Percentiles rank a stretch among this genome's conserved stretches.
phyloP scores from a whole-genome alignment of 2,113 vertebrate species.

The Perccottus glenii region DNA sequence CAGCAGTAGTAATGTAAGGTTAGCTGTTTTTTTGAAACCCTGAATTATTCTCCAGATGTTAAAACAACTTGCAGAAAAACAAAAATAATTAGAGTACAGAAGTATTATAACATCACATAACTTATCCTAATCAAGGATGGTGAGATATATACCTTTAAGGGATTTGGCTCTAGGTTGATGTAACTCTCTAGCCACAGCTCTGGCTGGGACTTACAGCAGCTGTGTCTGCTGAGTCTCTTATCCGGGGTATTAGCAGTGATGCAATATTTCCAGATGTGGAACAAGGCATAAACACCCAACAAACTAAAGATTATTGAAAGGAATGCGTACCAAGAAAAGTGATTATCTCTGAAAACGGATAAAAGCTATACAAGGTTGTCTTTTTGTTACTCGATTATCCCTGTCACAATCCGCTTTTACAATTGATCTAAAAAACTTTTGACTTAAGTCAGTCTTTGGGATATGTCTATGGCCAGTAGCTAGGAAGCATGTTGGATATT shows the following conservation, averaged over 20 bases:
- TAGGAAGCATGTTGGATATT: constrained; percentile 25
- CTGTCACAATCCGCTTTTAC: no score
- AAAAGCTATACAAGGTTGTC: no score
- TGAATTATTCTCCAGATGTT: background rate
- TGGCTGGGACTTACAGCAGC: constrained; percentile 47
- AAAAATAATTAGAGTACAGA: background rate
- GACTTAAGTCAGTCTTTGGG: no score
- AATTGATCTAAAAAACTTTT: no score
- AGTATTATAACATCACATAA: background rate
- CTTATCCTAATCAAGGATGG: background rate
- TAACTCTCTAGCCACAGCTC: constrained; percentile 13
- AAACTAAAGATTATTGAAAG: background rate
- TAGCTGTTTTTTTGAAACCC: no score
- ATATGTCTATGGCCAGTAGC: background rate
- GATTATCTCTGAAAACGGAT: no score
- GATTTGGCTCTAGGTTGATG: constrained; percentile 7
- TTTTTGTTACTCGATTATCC: no score
- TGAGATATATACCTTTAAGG: background rate
- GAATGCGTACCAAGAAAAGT: background rate
- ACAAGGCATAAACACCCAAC: constrained; percentile 12
- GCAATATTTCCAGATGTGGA: constrained; percentile 84
- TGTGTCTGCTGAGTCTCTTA: constrained; percentile 58
- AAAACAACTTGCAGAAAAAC: background rate
- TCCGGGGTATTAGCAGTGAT: constrained; percentile 75
- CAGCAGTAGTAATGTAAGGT: background rate